Evolutionary conservation across 2,113 vertebrate species (phyloP), one percentile per base, ranked within the genome.

Genomic region (Anguilla japonica): DNA sequence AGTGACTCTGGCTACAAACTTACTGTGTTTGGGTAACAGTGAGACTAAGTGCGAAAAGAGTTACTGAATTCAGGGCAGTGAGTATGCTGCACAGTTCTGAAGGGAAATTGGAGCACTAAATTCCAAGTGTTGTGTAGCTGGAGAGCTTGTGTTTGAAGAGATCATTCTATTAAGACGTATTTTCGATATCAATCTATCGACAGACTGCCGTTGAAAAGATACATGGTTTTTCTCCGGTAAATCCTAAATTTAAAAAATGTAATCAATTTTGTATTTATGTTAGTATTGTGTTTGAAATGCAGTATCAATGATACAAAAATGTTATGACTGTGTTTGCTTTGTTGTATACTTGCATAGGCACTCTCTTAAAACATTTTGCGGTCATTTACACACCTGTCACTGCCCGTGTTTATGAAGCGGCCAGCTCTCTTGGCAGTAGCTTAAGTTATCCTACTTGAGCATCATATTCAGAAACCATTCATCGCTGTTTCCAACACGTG

Each of bases 381-480:
- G 34, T 8, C 26, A 85, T 22, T n/a, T 8, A 79, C 81, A 40
- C 63, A 86, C 80, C 79, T 9, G 40, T 79, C 86, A 26, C 39
- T 57, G 57, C 14, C 16, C 15, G 71, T 22, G 79, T 71, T 79
- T 90, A 0, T 90, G 83, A 83, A 85, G 39, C 67, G 46, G 81
- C 18, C 14, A 8, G 26, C 29, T 83, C 0, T 1, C 84, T 26
- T 39, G 63, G 81, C 71, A 43, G 56, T 40, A 56, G 81, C 67
- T 43, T 40, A 34, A 26, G 41, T 80, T 40, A 84, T 87, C 79
- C 81, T 67, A 83, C 20, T 84, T 6, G 5, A 82, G 57, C 89
- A 87, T 87, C 83, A 82, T 88, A 18, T 41, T 80, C 91, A 90
- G 91, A 91, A 90, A 57, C 14, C 83, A 90, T 91, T 53, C 90